Percentiles rank a stretch among this genome's conserved stretches.
Evolutionary conservation across 2,888 invertebrate genomes (phyloP).

Genomic region (Cataglyphis altisquamis): DNA sequence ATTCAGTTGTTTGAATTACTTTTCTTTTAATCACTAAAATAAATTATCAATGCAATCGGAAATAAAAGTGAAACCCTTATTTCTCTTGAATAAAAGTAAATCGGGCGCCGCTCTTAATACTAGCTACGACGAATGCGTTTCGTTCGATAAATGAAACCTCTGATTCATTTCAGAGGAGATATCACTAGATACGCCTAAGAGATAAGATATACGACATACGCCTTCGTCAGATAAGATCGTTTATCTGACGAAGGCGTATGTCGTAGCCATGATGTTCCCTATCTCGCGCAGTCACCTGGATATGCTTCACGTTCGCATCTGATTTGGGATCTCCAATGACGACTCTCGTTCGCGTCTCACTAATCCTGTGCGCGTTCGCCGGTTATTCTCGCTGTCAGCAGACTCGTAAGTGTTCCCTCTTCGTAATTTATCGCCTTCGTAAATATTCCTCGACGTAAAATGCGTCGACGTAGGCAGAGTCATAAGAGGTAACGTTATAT

Average conservation of each 20-base stretch:
- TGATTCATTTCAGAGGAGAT: conserved; percentile 58
- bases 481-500: background rate
- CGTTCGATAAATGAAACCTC: conserved; percentile 14
- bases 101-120: background rate
- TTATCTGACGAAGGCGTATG: conserved; percentile 67
- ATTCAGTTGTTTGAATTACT: background rate
- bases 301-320: conserved; percentile 2
- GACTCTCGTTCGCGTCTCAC: background rate
- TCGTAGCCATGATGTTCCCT: background rate
- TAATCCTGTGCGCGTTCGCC: conserved; percentile 37
- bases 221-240: background rate
- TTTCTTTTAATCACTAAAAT: background rate
- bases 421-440: background rate
- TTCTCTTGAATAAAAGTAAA: background rate
- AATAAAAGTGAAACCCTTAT: background rate
- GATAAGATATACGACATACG: conserved; percentile 58
- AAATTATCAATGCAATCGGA: conserved; percentile 8
- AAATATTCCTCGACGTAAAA: background rate
- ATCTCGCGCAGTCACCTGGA: conserved; percentile 28
- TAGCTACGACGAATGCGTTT: background rate
- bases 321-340: conserved; percentile 49
- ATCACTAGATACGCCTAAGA: conserved; percentile 44
- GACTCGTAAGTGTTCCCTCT: conserved; percentile 55
- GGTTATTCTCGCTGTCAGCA: conserved; percentile 1
- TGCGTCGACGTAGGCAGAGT: background rate